Base-by-base conservation (phyloP, 2,888 invertebrate genomes). In the Lasioglossum vierecki region DNA sequence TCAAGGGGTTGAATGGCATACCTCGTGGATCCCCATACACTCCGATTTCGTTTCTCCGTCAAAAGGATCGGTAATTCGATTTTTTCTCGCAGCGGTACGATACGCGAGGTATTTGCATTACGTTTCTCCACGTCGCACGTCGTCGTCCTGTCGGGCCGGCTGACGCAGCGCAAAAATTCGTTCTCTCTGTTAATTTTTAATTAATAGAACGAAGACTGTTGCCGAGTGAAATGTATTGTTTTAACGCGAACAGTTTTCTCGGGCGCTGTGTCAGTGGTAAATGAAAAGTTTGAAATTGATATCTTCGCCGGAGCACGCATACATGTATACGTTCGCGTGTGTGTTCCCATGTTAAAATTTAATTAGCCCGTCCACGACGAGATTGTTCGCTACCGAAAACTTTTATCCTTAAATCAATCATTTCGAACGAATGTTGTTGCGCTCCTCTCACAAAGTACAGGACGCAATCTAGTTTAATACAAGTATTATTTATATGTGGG, bases 101-200 rank as follows among this genome's bases (percentile, higher is more conserved):
- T 26, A 11, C n/a, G 57, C 57, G 57, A 11, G n/a, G n/a, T 26
- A 26, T 57, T 57, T 57, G 26, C n/a, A n/a, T 57, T 57, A 26
- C 57, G n/a, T n/a, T 60, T 26, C 57, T 26, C 53, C 22, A 8
- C 53, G 35, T 35, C 35, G 35, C 35, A 30, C 30, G 2, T 53
- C 53, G 60, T 15, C 6, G 60, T 26, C 5, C 26, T 3, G 26
- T 60, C 26, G 11, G 26, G 5, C 5, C 5, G 26, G 60, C 60
- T 26, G 60, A 26, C 5, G 26, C 60, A 30, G 60, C 26, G 13
- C 15, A 15, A 63, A 63, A 26, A 63, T 63, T 30, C 60, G 26
- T 63, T 63, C 60, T 26, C 60, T 30, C 60, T 30, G 60, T 63
- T 63, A 63, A 63, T 63, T 30, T 63, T 30, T 30, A 63, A 63